Conservation (phyloP, 2,797 vertebrate species). For the Cyclura pinguis region DNA sequence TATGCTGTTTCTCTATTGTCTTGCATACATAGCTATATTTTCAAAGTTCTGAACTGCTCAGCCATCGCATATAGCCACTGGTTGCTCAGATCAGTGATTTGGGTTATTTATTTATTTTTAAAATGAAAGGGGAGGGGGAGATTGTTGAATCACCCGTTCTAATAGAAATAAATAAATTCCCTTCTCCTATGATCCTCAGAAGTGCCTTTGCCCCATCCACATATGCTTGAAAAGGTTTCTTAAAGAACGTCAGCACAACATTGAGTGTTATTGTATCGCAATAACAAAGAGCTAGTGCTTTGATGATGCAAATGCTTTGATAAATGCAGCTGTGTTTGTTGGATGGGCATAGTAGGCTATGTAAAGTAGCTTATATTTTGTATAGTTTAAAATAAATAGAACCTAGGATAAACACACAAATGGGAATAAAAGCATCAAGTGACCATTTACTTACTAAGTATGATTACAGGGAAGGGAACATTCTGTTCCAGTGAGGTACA, state of each 20-base stretch:
- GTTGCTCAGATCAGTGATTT: background rate
- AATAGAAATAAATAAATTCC: background rate
- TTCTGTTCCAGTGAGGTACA: constrained; percentile 22
- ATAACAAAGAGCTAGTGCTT: background rate
- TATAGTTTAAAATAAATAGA: constrained; percentile 23
- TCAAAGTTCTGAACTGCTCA: too few species aligned
- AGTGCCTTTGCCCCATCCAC: background rate
- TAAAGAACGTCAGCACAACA: background rate
- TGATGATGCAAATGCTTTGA: background rate
- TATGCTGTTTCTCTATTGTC: background rate
- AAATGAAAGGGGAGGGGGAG: too few species aligned
- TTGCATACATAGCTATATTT: background rate
- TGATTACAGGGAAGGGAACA: background rate
- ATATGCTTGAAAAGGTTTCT: background rate
- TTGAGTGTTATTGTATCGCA: background rate
- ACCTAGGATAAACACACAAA: background rate
- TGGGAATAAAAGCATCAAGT: constrained; percentile 15
- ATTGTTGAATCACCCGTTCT: background rate
- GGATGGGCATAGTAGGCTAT: background rate
- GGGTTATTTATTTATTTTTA: background rate
- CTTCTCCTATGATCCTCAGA: background rate
- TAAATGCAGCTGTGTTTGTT: background rate
- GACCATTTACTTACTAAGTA: constrained; percentile 28
- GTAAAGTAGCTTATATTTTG: background rate
- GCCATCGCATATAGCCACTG: background rate